Base-by-base conservation (phyloP, 2,113 vertebrate genomes). In the Ceuthmochares aereus region DNA sequence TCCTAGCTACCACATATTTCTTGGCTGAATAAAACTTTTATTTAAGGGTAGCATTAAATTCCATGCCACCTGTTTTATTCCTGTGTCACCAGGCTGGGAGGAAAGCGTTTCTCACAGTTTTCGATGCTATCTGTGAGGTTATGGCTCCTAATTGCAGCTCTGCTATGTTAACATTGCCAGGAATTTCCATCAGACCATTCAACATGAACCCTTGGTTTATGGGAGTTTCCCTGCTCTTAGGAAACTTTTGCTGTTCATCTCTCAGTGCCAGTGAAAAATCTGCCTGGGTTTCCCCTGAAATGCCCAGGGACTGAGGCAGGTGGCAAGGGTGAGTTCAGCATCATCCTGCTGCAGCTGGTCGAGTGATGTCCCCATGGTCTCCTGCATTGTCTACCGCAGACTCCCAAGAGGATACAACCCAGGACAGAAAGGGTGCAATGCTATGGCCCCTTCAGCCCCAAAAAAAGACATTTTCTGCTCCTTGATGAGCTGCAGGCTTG, bases 271-370 rank as follows among this genome's bases (percentile, higher is more conserved):
- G 45, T 55, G 37, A 83, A 77, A 27, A 67, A 63, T 15, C 47
- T 49, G 21, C 45, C 26, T 37, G 14, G 30, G 6, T 73, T 6
- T 16, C 58, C 47, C 47, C 47, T 3, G 10, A 84, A 89, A 55
- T 0, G 0, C 49, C 59, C 62, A 26, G 0, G 2, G 63, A 12
- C 34, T 12, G 7, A 56, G 26, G 43, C 37, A 59, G 54, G 40
- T 18, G 1, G 29, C 0, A 0, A 32, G 21, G 10, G 3, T 36
- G 22, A 16, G 26, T 62, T 93, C 52, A 63, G 90, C 73, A 47
- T 52, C 66, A 34, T 63, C 81, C 89, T 74, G 47, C 68, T 49
- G 63, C 59, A 66, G 16, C 23, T 5, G 0, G 18, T 56, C 54
- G 32, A 32, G 54, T 17, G 9, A 56, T 11, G 2, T 59, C 47